A percentile compares a stretch with the other conserved stretches of the same genome.
Evolutionary conservation across 2,888 invertebrate species (phyloP).

Genomic region (Diachrysia chrysitis): DNA sequence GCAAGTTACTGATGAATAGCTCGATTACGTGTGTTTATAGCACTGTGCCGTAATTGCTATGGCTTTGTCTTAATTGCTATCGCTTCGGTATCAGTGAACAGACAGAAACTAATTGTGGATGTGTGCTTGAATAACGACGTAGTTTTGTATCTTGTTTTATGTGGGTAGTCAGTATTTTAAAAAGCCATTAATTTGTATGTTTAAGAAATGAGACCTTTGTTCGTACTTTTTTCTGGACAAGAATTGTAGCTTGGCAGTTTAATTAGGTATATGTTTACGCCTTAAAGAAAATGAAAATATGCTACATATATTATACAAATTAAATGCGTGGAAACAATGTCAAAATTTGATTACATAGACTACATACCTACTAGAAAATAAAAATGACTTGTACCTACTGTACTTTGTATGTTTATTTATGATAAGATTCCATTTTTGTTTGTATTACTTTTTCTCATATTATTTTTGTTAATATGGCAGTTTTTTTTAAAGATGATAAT

Average conservation of each 20-base stretch:
- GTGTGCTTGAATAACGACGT: conserved; percentile 29
- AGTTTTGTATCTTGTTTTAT: conserved; percentile 32
- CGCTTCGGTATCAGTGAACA: conserved; percentile 37
- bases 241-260: not conserved
- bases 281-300: too few species aligned
- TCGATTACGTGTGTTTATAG: conserved; percentile 54
- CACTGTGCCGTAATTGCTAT: conserved; percentile 52
- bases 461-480: too few species aligned
- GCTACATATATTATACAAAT: too few species aligned
- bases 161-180: conserved; percentile 23
- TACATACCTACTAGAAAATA: too few species aligned
- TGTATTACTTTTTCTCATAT: too few species aligned
- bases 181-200: conserved; percentile 18
- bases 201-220: conserved; percentile 10
- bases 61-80: conserved; percentile 57
- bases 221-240: not conserved
- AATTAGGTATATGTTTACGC: not conserved
- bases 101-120: conserved; percentile 46
- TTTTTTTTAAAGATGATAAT: too few species aligned
- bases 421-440: too few species aligned
- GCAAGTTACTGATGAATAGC: conserved; percentile 38
- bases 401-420: too few species aligned
- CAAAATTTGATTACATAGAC: too few species aligned
- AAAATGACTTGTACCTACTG: too few species aligned
- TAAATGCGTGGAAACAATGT: too few species aligned